Evolutionary conservation across 92 coral and sea anemone genomes (phyloP).

Genomic region (Epizoanthus scotinus): DNA sequence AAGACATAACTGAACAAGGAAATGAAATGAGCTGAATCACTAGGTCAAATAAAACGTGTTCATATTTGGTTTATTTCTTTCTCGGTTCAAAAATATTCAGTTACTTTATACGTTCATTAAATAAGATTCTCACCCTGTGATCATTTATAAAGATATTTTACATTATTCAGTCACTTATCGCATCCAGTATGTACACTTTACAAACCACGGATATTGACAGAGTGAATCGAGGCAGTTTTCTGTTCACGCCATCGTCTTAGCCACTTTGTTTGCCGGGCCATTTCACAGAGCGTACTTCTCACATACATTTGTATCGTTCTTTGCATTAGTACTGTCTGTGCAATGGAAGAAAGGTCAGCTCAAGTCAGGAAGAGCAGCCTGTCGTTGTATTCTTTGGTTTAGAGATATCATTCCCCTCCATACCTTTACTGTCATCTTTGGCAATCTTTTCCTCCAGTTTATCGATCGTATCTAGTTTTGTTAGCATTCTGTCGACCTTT

Average conservation of each 20-base stretch:
- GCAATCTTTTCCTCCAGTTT: constrained; percentile 34
- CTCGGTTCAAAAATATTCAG: not conserved
- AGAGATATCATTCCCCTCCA: not conserved
- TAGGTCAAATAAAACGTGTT: too few species aligned
- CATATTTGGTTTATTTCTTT: too few species aligned
- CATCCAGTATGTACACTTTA: not conserved
- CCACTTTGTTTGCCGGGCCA: not conserved
- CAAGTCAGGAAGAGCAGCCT: not conserved
- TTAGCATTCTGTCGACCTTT: constrained; percentile 40
- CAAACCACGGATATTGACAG: not conserved
- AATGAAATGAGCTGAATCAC: too few species aligned
- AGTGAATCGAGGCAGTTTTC: not conserved
- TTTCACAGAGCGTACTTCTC: not conserved
- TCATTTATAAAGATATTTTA: not conserved
- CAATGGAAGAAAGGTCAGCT: not conserved
- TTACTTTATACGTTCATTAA: constrained; percentile 16
- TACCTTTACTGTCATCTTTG: constrained; percentile 8
- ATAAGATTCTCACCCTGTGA: not conserved
- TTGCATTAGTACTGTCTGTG: constrained; percentile 1
- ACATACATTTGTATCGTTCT: not conserved
- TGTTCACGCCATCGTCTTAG: constrained; percentile 6
- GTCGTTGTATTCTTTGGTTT: not conserved
- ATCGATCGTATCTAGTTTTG: constrained; percentile 36
- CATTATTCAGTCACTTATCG: not conserved
- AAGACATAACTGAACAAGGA: too few species aligned